Evolutionary conservation across 2,113 vertebrate species (phyloP), one percentile per base, ranked within the genome.

Genomic region (Lanius collurio): DNA sequence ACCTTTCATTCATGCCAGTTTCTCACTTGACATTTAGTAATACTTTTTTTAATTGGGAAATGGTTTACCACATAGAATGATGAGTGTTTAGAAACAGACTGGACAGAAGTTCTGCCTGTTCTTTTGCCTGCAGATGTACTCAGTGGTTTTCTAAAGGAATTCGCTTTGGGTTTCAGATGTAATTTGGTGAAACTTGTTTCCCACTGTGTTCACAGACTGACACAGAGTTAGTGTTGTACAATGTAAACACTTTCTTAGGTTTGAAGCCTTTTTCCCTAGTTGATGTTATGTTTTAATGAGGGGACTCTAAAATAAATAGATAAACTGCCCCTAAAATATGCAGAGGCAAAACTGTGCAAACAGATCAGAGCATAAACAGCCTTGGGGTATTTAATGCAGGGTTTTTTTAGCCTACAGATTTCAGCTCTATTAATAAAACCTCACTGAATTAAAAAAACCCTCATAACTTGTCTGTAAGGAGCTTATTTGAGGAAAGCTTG

Each of bases 21-120:
- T 71, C 15, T 5, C 37, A 39, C 57, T 94, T 93, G 21, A 39
- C 49, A 78, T 70, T 94, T 73, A 90, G 63, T 67, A 64, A 64
- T 6, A n/a, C 83, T 80, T 94, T 87, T 90, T 5, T 3, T 82
- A 64, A 67, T 59, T 83, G 87, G 81, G 85, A 84, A 90, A 63
- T 87, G 87, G 37, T 93, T 95, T 82, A 60, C 20, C 57, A 63
- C 41, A 65, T 12, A 64, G 83, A 94, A 75, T 53, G 46, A 20
- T 86, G 77, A 83, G 46, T 33, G 47, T 84, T 94, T 55, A 90
- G 80, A 97, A 92, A 76, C 30, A 60, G 62, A 65, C 91, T 83
- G 85, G 81, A 71, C 65, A 24, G 26, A 75, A 50, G 4, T 30
- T 76, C 81, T 71, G 11, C 39, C 13, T 65, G 33, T 50, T 15